A percentile compares a stretch with the other conserved stretches of the same genome.
phyloP scores from a whole-genome alignment of 2,797 vertebrate species.

The Rhadinocentrus ornatus region DNA sequence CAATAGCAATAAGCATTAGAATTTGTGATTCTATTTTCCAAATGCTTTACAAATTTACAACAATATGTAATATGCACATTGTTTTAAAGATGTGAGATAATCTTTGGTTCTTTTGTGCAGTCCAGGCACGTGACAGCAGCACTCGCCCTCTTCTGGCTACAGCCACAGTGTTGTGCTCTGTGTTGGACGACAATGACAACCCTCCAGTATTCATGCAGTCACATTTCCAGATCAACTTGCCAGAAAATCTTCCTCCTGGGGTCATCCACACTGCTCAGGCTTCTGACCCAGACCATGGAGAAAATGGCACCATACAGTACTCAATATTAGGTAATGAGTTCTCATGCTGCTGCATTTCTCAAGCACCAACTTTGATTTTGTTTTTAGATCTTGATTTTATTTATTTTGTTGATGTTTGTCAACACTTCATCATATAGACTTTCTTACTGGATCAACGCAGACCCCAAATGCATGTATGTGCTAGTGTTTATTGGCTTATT shows the following conservation, averaged over 20 bases:
- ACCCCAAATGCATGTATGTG: background rate
- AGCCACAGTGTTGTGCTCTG: constrained; percentile 82
- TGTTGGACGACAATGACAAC: constrained; percentile 93
- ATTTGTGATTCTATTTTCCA: background rate
- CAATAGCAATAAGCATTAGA: background rate
- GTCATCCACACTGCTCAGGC: constrained; percentile 81
- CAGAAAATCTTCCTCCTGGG: constrained; percentile 89
- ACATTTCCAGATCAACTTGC: constrained; percentile 81
- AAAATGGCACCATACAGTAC: constrained; percentile 87
- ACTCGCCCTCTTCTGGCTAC: constrained; percentile 80
- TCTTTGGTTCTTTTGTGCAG: constrained; percentile 68
- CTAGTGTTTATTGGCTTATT: background rate
- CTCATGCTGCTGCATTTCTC: background rate
- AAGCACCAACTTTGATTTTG: background rate
- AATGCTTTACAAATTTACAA: background rate
- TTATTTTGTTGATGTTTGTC: background rate
- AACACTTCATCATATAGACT: background rate
- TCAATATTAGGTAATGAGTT: constrained; percentile 84
- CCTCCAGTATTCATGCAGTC: constrained; percentile 84
- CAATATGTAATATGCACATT: background rate
- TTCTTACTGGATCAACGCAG: background rate
- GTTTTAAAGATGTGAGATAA: background rate
- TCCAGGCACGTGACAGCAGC: constrained; percentile 88
- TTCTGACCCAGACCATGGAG: constrained; percentile 86
- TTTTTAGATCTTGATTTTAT: background rate